phyloP scores from a whole-genome alignment of 2,113 vertebrate genomes.

The Camelus bactrianus region DNA sequence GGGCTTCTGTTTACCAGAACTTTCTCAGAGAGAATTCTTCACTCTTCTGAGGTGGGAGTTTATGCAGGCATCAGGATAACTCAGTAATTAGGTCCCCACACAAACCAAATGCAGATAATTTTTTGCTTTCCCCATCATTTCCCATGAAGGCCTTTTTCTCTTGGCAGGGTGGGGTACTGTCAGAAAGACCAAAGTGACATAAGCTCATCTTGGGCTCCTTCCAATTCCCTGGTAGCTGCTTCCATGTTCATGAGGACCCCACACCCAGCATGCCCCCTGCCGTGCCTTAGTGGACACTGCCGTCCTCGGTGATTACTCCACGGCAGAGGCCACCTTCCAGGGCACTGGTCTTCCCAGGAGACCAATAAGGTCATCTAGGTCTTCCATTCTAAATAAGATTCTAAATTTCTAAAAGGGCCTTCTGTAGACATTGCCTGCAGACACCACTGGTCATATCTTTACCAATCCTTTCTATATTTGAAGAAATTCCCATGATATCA shows the following conservation, averaged over 20 bases:
- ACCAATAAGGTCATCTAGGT: not conserved
- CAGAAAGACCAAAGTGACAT: not conserved
- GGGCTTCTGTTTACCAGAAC: slow-evolving; percentile 62
- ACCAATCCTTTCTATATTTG: not conserved
- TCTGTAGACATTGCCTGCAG: not conserved
- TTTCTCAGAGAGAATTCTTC: slow-evolving; percentile 63
- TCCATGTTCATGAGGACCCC: not conserved
- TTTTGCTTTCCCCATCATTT: slow-evolving; percentile 45
- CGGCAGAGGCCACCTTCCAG: not conserved
- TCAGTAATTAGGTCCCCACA: slow-evolving; percentile 55
- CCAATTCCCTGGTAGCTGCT: not conserved
- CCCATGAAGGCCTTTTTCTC: slow-evolving; percentile 20
- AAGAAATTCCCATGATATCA: not conserved
- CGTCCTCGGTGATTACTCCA: not conserved
- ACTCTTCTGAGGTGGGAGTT: slow-evolving; percentile 64
- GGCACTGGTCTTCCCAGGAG: not conserved
- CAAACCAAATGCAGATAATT: slow-evolving; percentile 58
- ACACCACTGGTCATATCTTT: not conserved
- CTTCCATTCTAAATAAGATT: not conserved
- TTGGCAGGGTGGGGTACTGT: not conserved
- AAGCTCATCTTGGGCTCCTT: not conserved
- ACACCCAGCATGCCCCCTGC: not conserved
- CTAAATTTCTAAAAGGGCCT: not conserved
- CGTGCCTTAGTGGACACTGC: too few species aligned
- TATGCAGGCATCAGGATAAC: slow-evolving; percentile 40